Evolutionary conservation across 2,113 vertebrate species (phyloP), one percentile per base, ranked within the genome.

Genomic region (Muscicapa adusta): DNA sequence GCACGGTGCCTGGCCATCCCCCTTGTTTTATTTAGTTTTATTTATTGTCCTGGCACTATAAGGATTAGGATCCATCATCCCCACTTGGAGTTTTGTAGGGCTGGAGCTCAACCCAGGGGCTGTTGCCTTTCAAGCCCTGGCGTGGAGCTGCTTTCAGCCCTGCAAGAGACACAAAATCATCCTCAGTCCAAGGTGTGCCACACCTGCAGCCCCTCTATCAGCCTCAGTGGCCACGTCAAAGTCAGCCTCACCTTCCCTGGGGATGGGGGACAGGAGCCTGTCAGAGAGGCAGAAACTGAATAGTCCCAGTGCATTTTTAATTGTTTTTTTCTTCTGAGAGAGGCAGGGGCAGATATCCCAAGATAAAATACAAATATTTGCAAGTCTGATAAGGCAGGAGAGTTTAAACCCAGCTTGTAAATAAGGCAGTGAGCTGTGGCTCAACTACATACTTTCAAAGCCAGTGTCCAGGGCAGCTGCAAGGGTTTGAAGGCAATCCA

Each of bases 281-380:
- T 25, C n/a, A 48, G 16, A 7, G 2, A 33, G 15, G n/a, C 33
- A 63, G 29, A 62, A 47, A 36, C 9, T 22, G 10, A 71, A 58
- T 6, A 47, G 29, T 28, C 24, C 23, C 6, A 1, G 9, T 19
- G 23, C 3, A 2, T n/a, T 67, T 71, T 60, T 29, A 7, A 29
- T 7, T 6, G n/a, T 29, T 63, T 62, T 63, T 77, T 58, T 18
- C 13, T 58, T 23, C 31, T 24, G 18, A 42, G 36, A 61, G 42
- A 77, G 60, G 40, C 28, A 45, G 20, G 18, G 77, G 31, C 77
- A 86, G 60, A 25, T 26, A 33, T 29, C 72, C 63, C 66, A 91
- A 89, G 67, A 65, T 42, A 36, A 90, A 88, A 40, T 7, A 45
- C 51, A 91, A 94, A 76, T 74, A 83, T 92, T 89, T 88, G 38